Conservation (phyloP, 92 coral and sea anemone genomes). For the Nematostella vectensis region DNA sequence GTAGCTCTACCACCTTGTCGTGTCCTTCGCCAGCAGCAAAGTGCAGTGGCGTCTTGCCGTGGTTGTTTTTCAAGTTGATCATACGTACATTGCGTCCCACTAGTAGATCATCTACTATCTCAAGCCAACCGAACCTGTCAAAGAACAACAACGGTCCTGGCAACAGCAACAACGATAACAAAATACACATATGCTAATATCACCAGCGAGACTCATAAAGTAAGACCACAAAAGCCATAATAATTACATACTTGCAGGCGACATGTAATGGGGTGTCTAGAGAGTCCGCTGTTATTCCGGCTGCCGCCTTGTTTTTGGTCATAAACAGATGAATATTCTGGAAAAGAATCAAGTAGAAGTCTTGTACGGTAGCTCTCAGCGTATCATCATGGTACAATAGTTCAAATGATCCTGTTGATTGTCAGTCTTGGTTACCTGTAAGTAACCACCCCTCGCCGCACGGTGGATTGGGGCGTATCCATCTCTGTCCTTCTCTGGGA, state of each 20-base stretch:
- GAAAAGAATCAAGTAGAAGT: background rate
- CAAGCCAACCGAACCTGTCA: slow-evolving; percentile 54
- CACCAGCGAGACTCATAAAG: no score
- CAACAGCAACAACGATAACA: background rate
- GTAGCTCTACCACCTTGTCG: slow-evolving; percentile 47
- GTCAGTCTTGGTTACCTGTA: no score
- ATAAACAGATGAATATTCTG: slow-evolving; percentile 49
- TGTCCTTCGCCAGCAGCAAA: slow-evolving; percentile 64
- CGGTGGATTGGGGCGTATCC: slow-evolving; percentile 63
- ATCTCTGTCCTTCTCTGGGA: slow-evolving; percentile 49
- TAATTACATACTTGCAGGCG: slow-evolving; percentile 47
- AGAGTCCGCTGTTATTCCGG: slow-evolving; percentile 45
- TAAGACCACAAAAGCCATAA: no score
- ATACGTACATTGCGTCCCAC: slow-evolving; percentile 54
- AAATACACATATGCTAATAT: background rate
- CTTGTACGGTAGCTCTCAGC: no score
- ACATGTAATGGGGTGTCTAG: slow-evolving; percentile 56
- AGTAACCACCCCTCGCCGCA: slow-evolving; percentile 50
- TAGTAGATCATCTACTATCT: slow-evolving; percentile 35
- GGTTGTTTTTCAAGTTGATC: slow-evolving; percentile 40
- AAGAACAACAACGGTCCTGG: background rate
- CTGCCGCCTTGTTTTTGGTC: slow-evolving; percentile 53
- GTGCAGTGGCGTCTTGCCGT: slow-evolving; percentile 56
- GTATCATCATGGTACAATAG: no score
- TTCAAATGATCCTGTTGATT: no score